Evolutionary conservation across 2,797 vertebrate genomes (phyloP).

Genomic region (Mormyrus proboscirostris): DNA sequence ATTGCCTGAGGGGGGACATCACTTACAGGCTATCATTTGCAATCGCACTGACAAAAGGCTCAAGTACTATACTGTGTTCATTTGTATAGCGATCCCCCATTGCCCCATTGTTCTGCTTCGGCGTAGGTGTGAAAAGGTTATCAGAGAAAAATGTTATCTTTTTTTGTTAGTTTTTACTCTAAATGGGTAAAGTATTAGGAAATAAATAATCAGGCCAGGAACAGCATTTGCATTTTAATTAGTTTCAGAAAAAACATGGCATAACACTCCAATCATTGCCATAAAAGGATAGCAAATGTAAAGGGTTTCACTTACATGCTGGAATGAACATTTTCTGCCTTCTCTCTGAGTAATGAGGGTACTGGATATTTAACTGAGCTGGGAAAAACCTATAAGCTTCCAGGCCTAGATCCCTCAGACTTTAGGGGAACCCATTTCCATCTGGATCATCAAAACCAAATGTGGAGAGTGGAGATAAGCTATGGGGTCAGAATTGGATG

Average conservation of each 20-base stretch:
- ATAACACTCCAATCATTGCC: neutral
- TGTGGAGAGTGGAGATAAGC: neutral
- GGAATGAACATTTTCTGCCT: neutral
- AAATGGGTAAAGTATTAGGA: neutral
- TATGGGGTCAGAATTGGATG: neutral
- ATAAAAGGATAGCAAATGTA: neutral
- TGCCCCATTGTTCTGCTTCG: neutral
- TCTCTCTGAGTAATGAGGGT: neutral
- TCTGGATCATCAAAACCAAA: neutral
- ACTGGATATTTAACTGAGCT: neutral
- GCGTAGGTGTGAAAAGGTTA: constrained; percentile 47
- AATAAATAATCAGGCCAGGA: neutral
- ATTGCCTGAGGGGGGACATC: constrained; percentile 55
- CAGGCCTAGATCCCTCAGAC: neutral
- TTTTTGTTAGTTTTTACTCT: neutral
- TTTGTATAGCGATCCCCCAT: constrained; percentile 10
- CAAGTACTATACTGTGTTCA: constrained; percentile 38
- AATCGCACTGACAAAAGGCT: constrained; percentile 54
- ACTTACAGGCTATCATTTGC: constrained; percentile 53
- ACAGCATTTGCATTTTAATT: neutral
- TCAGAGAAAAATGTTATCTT: constrained; percentile 13
- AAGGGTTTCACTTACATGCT: neutral
- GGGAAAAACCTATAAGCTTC: neutral
- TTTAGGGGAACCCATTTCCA: neutral
- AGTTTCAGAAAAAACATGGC: neutral